A percentile compares a stretch with the other conserved stretches of the same genome.
phyloP scores from a whole-genome alignment of 2,888 invertebrate genomes.

The Calameuta pallipes region DNA sequence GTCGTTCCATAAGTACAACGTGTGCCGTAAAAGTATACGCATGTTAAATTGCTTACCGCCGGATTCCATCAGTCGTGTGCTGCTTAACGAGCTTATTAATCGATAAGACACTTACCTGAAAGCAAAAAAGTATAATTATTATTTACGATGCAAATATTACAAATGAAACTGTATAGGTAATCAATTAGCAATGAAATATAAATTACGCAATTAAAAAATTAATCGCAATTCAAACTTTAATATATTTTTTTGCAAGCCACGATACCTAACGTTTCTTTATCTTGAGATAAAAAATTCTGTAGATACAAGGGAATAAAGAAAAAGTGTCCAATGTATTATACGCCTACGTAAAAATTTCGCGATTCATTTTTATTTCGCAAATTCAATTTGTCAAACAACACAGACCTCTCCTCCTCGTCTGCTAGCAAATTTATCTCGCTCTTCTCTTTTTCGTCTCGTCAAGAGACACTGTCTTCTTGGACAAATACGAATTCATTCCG shows the following conservation, averaged over 20 bases:
- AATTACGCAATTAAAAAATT: too few relatives aligned
- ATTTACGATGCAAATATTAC: conserved; percentile 16
- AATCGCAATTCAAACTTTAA: background rate
- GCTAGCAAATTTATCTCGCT: conserved; percentile 32
- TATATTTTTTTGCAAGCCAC: background rate
- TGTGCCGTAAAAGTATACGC: background rate
- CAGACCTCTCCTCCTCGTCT: conserved; percentile 31
- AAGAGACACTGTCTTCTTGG: conserved; percentile 25
- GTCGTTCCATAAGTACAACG: background rate
- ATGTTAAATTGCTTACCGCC: background rate
- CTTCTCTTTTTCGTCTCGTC: conserved; percentile 10
- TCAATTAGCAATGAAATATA: background rate
- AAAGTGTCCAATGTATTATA: background rate
- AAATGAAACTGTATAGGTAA: background rate
- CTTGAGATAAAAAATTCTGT: background rate
- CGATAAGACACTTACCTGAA: conserved; percentile 39
- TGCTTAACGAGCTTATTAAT: conserved; percentile 7
- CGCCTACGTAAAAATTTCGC: background rate
- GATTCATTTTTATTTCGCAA: background rate
- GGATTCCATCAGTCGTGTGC: conserved; percentile 21
- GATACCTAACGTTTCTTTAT: background rate
- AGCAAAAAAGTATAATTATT: conserved; percentile 19
- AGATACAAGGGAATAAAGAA: background rate
- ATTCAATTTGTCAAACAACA: background rate
- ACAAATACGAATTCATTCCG: conserved; percentile 54